Conservation (phyloP, 1,140 invertebrate genomes). For the Diprion similis region DNA sequence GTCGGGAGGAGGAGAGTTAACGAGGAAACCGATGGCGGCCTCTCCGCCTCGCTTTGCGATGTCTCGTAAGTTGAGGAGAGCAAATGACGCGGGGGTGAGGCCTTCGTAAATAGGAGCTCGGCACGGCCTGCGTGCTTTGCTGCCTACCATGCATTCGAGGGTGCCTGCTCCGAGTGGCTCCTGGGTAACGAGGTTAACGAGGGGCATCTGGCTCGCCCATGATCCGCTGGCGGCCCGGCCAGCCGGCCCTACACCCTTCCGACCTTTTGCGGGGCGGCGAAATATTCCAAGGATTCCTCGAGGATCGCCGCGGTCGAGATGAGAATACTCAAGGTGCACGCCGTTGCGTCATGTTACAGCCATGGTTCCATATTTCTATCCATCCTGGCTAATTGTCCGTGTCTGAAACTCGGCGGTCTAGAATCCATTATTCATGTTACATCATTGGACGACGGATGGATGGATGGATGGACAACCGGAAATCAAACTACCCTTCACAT, state of each 20-base stretch:
- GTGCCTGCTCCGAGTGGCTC: neutral
- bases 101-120: neutral
- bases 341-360: no score
- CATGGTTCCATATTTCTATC: no score
- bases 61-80: neutral
- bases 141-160: neutral
- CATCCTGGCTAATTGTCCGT: no score
- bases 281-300: no score
- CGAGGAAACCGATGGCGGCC: slow-evolving; percentile 44
- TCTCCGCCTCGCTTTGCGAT: neutral
- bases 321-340: no score
- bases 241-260: no score
- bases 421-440: neutral
- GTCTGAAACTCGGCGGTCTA: no score
- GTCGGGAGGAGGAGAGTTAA: slow-evolving; percentile 38
- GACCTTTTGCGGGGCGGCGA: no score
- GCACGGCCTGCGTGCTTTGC: no score
- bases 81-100: neutral
- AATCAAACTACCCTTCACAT: neutral
- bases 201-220: neutral
- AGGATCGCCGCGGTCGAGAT: no score
- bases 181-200: slow-evolving; percentile 4
- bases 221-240: no score
- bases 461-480: neutral
- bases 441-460: neutral